Base-by-base conservation (phyloP, 2,888 invertebrate genomes). In the Scaptomyza reducta region DNA sequence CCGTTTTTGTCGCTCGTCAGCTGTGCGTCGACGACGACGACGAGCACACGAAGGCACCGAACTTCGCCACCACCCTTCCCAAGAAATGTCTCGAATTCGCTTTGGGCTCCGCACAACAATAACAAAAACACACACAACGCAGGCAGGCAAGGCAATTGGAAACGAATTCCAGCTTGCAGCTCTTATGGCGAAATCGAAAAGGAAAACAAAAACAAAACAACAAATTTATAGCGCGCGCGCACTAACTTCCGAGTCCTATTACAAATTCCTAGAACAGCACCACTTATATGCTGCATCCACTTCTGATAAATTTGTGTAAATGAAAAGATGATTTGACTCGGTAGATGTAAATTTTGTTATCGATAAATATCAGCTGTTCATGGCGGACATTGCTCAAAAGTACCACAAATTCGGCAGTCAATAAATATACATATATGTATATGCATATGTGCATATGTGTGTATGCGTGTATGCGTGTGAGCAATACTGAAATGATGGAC, bases 331-430 rank as follows among this genome's bases (percentile, higher is more conserved):
- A 22, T 13, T n/a, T 18, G 18, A 33, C 10, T 33, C 10, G 2
- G n/a, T n/a, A 18, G n/a, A 33, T 22, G 9, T 5, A 33, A 22
- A 18, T 10, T 1, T 2, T n/a, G 13, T 63, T 74, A 73, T 73
- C 75, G 72, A 73, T 73, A 73, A 60, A 16, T 38, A 35, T 64
- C 73, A 73, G 73, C 75, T 73, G 73, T 70, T 75, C 35, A 53
- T 16, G 42, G 25, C 50, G 40, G 33, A 44, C 61, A 41, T 50
- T 53, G 44, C 27, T 27, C 29, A 69, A 13, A 45, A 40, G 49
- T n/a, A 55, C 38, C 38, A 40, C 3, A 16, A 40, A 40, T 16
- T 40, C 38, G 14, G 4, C 9, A 14, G n/a, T 14, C 13, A 35
- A 31, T 22, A n/a, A n/a, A n/a, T n/a, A n/a, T 41, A 7, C 42